Evolutionary conservation across 1,140 invertebrate genomes (phyloP), one percentile per base, ranked within the genome.

Genomic region (Aphidius gifuensis): DNA sequence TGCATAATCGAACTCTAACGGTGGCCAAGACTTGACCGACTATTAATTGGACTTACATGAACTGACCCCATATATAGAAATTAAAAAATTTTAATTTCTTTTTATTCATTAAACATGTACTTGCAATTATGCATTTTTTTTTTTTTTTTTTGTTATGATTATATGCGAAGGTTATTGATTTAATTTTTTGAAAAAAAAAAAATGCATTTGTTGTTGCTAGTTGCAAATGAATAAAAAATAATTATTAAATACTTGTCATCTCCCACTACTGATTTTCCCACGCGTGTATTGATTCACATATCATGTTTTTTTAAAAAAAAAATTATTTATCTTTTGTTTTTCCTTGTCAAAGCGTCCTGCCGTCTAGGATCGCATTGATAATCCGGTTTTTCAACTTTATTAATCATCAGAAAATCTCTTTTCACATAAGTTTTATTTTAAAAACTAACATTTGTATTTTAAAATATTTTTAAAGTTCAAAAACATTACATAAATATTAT

Each of bases 1-100:
- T 54, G 48, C 50, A 60, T 60, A 40, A 60, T 60, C 58, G 58
- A 48, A 40, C 6, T 32, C 50, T 60, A 69, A 66, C 68, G 67
- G 64, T 69, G 62, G 62, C 55, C 59, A 57, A 46, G 23, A 32
- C 46, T 64, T 62, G 66, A 69, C 69, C 51, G 72, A 68, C 70
- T 73, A 71, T 74, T 74, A 71, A 74, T 74, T 74, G 70, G 71
- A 73, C 63, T 68, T 69, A 70, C 69, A 69, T 60, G 58, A 48
- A 51, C 48, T 60, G 48, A 60, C 49, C 48, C 58, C 48, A 60
- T 32, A 55, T 40, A 55, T 42, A 55, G 43, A 9, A 60, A 42
- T 53, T 39, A 9, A 51, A 51, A 39, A 51, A 60, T 9, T 16
- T 16, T 16, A 16, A 16, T 51, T 59, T 6, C 23, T 38, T 11